phyloP scores from a whole-genome alignment of 2,888 invertebrate genomes.

The Lepidochitona cinerea region DNA sequence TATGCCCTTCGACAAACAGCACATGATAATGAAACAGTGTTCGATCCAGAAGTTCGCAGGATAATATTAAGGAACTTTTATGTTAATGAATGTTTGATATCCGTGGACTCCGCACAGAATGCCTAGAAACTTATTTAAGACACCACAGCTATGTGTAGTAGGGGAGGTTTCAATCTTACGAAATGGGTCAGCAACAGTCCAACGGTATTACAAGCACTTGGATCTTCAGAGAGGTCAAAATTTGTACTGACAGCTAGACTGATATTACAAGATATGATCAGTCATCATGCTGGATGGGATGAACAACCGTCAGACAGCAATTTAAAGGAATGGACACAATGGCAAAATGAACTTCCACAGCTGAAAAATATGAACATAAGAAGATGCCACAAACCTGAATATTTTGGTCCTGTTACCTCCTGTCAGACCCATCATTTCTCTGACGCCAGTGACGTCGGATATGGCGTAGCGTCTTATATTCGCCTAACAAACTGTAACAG shows the following conservation, averaged over 20 bases:
- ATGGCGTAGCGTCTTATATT: constrained; percentile 26
- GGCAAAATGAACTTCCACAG: constrained; percentile 11
- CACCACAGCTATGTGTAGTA: too few relatives aligned
- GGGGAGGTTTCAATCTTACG: too few relatives aligned
- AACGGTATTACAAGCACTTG: too few relatives aligned
- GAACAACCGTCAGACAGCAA: not conserved
- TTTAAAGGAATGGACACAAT: constrained; percentile 14
- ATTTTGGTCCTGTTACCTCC: constrained; percentile 15
- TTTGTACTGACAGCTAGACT: too few relatives aligned
- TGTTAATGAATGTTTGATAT: constrained; percentile 17
- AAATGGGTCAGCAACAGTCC: too few relatives aligned
- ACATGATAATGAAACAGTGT: constrained; percentile 10
- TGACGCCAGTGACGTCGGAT: constrained; percentile 30
- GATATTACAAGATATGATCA: not conserved
- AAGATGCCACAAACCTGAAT: constrained; percentile 29
- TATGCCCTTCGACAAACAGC: constrained; percentile 27
- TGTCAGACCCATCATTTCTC: constrained; percentile 26
- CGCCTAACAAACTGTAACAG: constrained; percentile 12
- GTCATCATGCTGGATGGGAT: not conserved
- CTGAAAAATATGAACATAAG: constrained; percentile 17
- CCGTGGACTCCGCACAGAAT: not conserved
- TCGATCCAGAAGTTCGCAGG: constrained; percentile 13
- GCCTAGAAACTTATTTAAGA: too few relatives aligned
- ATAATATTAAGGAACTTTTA: constrained; percentile 23
- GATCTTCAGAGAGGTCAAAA: too few relatives aligned